Base-by-base conservation (phyloP, 2,888 invertebrate species). In the Lasioglossum leucozonium region DNA sequence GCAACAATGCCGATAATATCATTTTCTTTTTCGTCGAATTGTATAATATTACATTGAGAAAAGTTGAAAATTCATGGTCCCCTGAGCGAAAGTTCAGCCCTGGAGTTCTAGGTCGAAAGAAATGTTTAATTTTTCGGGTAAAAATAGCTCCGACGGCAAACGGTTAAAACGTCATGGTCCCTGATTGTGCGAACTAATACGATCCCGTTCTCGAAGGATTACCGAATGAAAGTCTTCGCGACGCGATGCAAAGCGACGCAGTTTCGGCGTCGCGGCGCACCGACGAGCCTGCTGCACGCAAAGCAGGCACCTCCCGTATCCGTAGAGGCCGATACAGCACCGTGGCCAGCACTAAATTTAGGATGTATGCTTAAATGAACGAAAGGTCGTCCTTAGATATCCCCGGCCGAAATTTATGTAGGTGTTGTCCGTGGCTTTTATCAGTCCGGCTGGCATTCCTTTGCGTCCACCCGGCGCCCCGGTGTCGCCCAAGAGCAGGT, bases 381-480 rank as follows among this genome's bases (percentile, higher is more conserved):
- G 93, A 93, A 93, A 93, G 93, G 86, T 92, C 90, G 92, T 93
- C 92, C 91, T 92, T 91, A 93, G 92, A 93, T 91, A 93, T 94
- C 92, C 93, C 91, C 88, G 79, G 77, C 90, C 92, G 92, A 94
- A 95, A 95, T 95, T 95, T 95, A 95, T 95, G 95, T 95, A 94
- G 95, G 95, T 95, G 95, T 94, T 94, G 94, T 92, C 93, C 93
- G 91, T 93, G 93, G 94, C 93, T 93, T 94, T 94, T 95, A 95
- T 95, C 94, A 95, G 94, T 89, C 87, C 94, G 92, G 92, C 92
- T 93, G 93, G 93, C 94, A 94, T 94, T 94, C 94, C 94, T 93
- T 88, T 88, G 93, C 93, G 93, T 94, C 93, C 93, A 91, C 91
- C 92, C 93, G 94, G 94, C 95, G 95, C 93, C 95, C 94, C 89